phyloP scores from a whole-genome alignment of 2,888 invertebrate species.

The Drosophila rellima region DNA sequence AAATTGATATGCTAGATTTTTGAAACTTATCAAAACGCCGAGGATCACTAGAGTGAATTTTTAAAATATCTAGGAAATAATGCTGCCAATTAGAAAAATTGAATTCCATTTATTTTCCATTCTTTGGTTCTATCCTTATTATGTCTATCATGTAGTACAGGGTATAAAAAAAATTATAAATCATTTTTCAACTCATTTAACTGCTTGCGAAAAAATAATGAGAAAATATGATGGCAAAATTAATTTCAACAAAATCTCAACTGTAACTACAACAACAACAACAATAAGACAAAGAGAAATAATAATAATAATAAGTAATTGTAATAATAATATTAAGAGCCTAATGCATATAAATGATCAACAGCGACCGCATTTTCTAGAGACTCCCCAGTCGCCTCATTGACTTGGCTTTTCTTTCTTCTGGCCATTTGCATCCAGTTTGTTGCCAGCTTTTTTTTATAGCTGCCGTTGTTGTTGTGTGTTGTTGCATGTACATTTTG shows the following conservation, averaged over 20 bases:
- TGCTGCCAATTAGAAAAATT: no score
- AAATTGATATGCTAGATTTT: no score
- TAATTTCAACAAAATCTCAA: constrained; percentile 59
- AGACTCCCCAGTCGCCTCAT: constrained; percentile 7
- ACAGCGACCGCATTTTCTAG: constrained; percentile 39
- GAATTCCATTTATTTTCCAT: no score
- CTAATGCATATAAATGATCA: constrained; percentile 25
- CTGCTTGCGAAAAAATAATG: constrained; percentile 59
- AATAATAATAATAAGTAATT: constrained; percentile 27
- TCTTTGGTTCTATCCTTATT: no score
- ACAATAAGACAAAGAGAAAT: constrained; percentile 47
- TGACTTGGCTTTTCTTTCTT: constrained; percentile 14
- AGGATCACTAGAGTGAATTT: no score
- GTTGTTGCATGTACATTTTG: constrained; percentile 40
- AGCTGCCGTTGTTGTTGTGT: constrained; percentile 13
- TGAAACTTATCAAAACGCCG: no score
- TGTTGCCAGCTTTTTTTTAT: constrained; percentile 3
- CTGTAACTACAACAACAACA: constrained; percentile 29
- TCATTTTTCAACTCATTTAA: constrained; percentile 78
- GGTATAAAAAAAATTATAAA: constrained; percentile 54
- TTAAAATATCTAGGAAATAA: no score
- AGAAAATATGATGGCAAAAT: constrained; percentile 71
- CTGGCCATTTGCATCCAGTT: constrained; percentile 35
- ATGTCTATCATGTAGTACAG: constrained; percentile 21
- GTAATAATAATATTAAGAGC: constrained; percentile 13